Evolutionary conservation across 2,113 vertebrate species (phyloP), one percentile per base, ranked within the genome.

Genomic region (Cyanoramphus novaezelandiae): DNA sequence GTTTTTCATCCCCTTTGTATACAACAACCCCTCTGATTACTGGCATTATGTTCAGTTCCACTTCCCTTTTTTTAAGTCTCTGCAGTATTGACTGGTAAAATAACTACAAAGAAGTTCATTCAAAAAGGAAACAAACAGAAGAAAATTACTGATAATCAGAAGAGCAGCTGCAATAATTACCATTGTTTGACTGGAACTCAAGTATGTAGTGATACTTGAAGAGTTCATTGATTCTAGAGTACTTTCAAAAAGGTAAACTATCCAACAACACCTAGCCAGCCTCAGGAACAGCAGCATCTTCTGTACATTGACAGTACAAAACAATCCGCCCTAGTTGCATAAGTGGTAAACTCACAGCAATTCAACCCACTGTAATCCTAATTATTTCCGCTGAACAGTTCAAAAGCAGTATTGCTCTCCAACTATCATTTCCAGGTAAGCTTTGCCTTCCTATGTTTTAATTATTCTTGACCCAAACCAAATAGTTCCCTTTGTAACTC

Each of bases 51-150:
- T 53, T 71, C 60, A 71, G 53, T 43, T 84, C 53, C 41, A 39
- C 49, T 77, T 76, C 31, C 8, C 7, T 9, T 60, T 68, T 75
- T 52, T 67, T 44, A 63, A 83, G 69, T 43, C 39, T 35, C 29
- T 1, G 0, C 39, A 37, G 27, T 82, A 96, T 80, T 65, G 81
- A 96, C 64, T 77, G 59, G 49, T 74, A 74, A 47, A 89, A 93
- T 13, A 19, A 20, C 50, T 67, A 79, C 59, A 78, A 87, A 92
- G 69, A 74, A 55, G 44, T 50, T 92, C 6, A 70, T 92, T 94
- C 90, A 89, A 60, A 91, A 85, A 89, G 19, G 10, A 92, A 93
- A 84, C 52, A 44, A 94, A 70, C 72, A 70, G 59, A 80, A 72
- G n/a, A 78, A 84, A 94, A 39, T 23, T 59, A 44, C 57, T 78